Conservation (phyloP, 2,113 vertebrate genomes). For the Hemiscyllium ocellatum region DNA sequence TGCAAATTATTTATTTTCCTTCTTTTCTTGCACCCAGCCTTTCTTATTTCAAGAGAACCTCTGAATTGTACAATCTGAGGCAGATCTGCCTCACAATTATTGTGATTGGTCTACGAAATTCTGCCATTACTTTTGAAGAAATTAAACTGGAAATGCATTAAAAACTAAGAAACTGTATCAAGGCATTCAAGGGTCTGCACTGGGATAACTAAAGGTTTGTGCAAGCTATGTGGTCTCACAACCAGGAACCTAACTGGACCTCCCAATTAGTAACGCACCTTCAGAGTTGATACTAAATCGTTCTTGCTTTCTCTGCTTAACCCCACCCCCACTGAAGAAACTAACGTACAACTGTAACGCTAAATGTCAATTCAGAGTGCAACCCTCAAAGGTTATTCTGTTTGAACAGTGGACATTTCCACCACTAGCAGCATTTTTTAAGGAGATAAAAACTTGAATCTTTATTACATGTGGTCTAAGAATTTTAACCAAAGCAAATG, state of each 20-base stretch:
- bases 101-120: not conserved
- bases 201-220: not conserved
- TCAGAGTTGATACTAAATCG: conserved; percentile 23
- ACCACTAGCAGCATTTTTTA: not conserved
- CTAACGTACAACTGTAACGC: not conserved
- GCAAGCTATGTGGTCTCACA: not conserved
- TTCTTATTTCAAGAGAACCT: conserved; percentile 1
- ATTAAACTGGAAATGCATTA: not conserved
- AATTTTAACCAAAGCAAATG: not conserved
- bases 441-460: not conserved
- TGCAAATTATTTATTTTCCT: not conserved
- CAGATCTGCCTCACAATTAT: not conserved
- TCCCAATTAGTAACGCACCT: conserved; percentile 28
- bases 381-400: conserved; percentile 20
- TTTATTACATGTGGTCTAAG: not conserved
- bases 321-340: conserved; percentile 19
- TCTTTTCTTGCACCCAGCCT: not conserved
- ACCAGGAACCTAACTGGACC: no score
- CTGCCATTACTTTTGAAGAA: not conserved
- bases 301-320: not conserved
- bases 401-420: conserved; percentile 9
- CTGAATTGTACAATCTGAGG: not conserved
- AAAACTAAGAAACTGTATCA: not conserved
- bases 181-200: not conserved
- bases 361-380: not conserved